Conservation (phyloP, 2,797 vertebrate genomes). For the Peromyscus aztecus region DNA sequence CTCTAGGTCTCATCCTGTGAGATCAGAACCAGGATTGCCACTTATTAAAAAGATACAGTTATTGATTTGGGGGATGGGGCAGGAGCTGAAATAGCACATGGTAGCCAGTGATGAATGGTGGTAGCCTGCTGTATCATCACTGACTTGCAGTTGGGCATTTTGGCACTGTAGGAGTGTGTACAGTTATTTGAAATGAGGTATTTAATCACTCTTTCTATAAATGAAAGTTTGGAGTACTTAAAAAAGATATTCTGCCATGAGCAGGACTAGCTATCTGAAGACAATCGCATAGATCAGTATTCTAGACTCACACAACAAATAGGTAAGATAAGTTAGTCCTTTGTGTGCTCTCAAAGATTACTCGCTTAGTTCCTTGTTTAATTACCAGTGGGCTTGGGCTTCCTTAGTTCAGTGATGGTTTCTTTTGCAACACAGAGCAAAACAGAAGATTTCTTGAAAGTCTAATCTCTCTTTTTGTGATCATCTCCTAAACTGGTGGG, state of each 20-base stretch:
- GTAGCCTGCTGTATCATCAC: rapidly evolving
- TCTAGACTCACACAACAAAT: background rate
- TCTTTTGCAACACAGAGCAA: background rate
- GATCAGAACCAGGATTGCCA: background rate
- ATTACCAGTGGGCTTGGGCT: background rate
- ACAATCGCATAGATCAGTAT: no score
- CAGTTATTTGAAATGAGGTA: background rate
- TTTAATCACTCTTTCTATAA: background rate
- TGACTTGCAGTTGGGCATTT: no score
- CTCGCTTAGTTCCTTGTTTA: background rate
- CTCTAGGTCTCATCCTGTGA: background rate
- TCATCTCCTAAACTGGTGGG: background rate
- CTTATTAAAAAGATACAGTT: background rate
- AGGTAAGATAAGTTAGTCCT: background rate
- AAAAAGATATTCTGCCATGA: background rate
- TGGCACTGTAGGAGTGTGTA: no score
- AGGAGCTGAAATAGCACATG: background rate
- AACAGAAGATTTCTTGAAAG: background rate
- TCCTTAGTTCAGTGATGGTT: background rate
- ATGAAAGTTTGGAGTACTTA: background rate
- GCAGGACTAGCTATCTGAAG: background rate
- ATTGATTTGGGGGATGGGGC: background rate
- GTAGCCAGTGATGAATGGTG: background rate
- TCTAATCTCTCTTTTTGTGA: background rate
- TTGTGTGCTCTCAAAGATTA: background rate